Evolutionary conservation across 1,140 invertebrate genomes (phyloP), one percentile per base, ranked within the genome.

Genomic region (Euura saliciscinereae): DNA sequence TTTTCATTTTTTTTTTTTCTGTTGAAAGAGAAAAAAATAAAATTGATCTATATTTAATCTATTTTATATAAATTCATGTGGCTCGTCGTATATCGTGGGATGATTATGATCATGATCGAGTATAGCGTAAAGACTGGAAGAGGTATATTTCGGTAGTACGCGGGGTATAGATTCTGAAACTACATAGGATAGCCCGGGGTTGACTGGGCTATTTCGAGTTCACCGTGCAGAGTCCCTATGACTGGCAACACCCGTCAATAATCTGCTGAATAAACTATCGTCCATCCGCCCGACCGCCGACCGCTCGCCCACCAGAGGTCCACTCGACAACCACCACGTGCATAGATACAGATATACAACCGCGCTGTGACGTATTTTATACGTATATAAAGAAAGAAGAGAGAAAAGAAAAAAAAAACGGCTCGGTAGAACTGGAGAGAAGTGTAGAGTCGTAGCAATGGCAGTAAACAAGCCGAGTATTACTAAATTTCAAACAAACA

Each of bases 211-310:
- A 86, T 87, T 86, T 86, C 81, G 84, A 86, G 83, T 83, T 76
- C 74, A 74, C 79, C 77, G 75, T 78, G 4, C 10, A 78, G 78
- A 8, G 78, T 72, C 76, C 76, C 79, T 82, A 80, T 72, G 69
- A 73, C 44, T 11, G 28, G 82, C 79, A 82, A 79, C 80, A 81
- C 79, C 83, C 85, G 86, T 87, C 86, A 86, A 87, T 87, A 87
- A 86, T 86, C 86, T 84, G 79, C 80, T 86, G 85, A 87, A 87
- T 87, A 87, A 87, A 86, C 85, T 86, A 87, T 86, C 83, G 82
- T 78, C 74, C 80, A 78, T 78, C 79, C 79, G 78, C 81, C 83
- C 79, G 79, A 81, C 76, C 75, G 78, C 78, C 82, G 78, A 78
- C 79, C 82, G 76, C 76, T 73, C 77, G 77, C 76, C 74, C 66